Percentiles rank a stretch among this genome's conserved stretches.
phyloP scores from a whole-genome alignment of 2,113 vertebrate genomes.

The Tylochromis polylepis region DNA sequence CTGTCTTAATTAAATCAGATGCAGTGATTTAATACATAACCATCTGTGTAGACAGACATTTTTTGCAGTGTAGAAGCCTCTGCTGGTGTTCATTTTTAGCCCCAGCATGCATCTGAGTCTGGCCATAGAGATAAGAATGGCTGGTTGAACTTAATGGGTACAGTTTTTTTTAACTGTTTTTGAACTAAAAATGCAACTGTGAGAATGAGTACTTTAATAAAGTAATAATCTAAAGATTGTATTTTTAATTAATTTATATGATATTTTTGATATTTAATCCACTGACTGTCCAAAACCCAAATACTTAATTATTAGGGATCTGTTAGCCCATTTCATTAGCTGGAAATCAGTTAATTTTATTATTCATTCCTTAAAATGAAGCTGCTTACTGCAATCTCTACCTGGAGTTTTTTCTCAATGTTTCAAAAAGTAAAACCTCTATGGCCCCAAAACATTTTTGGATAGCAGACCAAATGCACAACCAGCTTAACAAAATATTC shows the following conservation, averaged over 20 bases:
- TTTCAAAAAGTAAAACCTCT: neutral
- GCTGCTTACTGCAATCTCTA: accelerated
- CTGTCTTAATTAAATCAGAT: neutral
- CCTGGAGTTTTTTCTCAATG: neutral
- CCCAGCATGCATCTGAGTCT: neutral
- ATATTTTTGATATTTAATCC: neutral
- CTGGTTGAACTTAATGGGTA: neutral
- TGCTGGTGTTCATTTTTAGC: neutral
- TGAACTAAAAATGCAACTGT: neutral
- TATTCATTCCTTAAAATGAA: neutral
- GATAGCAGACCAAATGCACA: neutral
- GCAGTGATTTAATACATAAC: neutral
- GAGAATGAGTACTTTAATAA: neutral
- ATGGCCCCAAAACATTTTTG: neutral
- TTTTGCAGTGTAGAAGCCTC: neutral
- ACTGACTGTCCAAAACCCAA: neutral
- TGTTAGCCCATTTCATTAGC: neutral
- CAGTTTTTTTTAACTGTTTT: neutral
- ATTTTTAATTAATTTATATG: neutral
- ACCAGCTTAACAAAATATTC: neutral
- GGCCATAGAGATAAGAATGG: neutral
- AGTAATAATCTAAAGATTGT: neutral
- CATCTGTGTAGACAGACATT: neutral
- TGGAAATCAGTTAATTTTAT: accelerated
- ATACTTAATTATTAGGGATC: neutral